phyloP scores from a whole-genome alignment of 2,113 vertebrate genomes.

The Caranx melampygus region DNA sequence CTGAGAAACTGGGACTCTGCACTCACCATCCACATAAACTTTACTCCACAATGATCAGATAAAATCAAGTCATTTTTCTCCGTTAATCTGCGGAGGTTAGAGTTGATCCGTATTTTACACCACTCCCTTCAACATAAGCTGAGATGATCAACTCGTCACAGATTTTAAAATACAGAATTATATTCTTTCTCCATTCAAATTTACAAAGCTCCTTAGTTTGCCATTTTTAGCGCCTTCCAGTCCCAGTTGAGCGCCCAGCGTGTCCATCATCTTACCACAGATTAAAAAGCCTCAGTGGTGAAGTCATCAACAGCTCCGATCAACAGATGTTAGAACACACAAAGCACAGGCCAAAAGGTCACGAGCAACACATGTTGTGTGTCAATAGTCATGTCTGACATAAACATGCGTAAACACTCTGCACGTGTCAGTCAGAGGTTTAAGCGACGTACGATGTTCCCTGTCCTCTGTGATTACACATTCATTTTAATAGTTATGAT shows the following conservation, averaged over 20 bases:
- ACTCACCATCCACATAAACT: not conserved
- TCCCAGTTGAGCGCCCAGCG: not conserved
- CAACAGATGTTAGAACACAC: slow-evolving; percentile 32
- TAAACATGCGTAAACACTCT: not conserved
- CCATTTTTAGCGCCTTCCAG: slow-evolving; percentile 32
- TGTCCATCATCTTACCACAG: slow-evolving; percentile 3
- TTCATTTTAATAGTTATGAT: no score
- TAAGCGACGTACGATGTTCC: no score
- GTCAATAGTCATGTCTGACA: not conserved
- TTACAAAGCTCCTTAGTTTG: slow-evolving; percentile 44
- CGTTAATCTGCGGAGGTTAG: not conserved
- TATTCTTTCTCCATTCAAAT: slow-evolving; percentile 18
- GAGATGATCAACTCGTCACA: slow-evolving; percentile 9
- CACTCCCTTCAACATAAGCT: slow-evolving; percentile 2
- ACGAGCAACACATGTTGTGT: not conserved
- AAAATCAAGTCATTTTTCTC: not conserved
- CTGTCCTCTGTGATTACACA: no score
- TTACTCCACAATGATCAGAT: not conserved
- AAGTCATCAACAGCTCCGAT: slow-evolving; percentile 20
- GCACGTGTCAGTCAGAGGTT: not conserved
- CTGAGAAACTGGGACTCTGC: not conserved
- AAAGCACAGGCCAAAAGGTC: not conserved
- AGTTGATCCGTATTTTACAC: slow-evolving; percentile 7
- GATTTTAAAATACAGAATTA: slow-evolving; percentile 17
- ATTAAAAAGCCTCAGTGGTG: slow-evolving; percentile 25